Evolutionary conservation across 2,888 invertebrate species (phyloP), one percentile per base, ranked within the genome.

Genomic region (Orthosia gracilis): DNA sequence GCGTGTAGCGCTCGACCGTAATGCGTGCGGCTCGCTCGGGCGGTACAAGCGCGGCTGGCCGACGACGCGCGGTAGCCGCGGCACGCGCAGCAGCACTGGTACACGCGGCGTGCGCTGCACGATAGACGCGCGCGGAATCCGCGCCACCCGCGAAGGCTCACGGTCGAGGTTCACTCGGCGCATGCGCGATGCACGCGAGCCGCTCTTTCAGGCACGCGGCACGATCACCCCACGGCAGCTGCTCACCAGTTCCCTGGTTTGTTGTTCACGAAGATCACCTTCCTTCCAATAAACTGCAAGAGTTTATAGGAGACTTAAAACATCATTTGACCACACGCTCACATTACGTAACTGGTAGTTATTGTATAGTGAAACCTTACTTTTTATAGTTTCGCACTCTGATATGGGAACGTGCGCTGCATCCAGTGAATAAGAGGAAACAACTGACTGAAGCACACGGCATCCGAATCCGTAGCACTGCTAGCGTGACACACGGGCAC

Each of bases 101-200:
- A 4, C 50, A 26, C 26, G 52, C 3, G 17, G 50, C 11, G 3
- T 26, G 23, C 15, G 23, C 45, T 26, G 18, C 40, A 17, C 45
- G 45, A 18, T 3, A 7, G 68, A 26, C 9, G 15, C 31, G 21
- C 76, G 61, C 15, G 55, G 26, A 45, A 31, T 13, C 45, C 80
- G 64, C 73, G 55, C n/a, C 63, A 21, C 45, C 72, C 80, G 73
- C 65, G 52, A 83, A 47, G 78, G 64, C 49, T 68, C 58, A 49
- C 58, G 68, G 50, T 66, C 79, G 50, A 78, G 62, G 40, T 69
- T 47, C 26, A 69, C 61, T 11, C 65, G 62, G 58, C 83, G 80
- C 80, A 80, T 80, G 80, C 80, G 79, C 58, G 31, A 3, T 70
- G n/a, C 49, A 40, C 57, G 57, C 59, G 65, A 17, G 55, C 76